A percentile compares a stretch with the other conserved stretches of the same genome.
Conservation (phyloP, 2,888 invertebrate species). For the Heliconius aoede region DNA sequence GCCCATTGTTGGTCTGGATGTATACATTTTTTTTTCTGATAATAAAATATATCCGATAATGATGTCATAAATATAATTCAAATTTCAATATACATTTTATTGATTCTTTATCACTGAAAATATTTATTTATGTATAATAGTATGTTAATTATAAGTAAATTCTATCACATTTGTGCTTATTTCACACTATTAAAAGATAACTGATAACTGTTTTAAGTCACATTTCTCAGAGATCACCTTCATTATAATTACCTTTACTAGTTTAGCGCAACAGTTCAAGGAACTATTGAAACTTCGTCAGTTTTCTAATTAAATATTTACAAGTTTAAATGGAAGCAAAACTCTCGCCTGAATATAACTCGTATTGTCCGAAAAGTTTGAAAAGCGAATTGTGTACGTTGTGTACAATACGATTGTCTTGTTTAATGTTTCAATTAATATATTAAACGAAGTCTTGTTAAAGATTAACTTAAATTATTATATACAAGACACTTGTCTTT, state of each 20-base stretch:
- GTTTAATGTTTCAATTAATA: constrained; percentile 2
- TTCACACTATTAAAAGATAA: background rate
- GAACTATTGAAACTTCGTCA: constrained; percentile 23
- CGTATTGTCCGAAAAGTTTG: constrained; percentile 26
- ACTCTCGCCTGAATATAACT: constrained; percentile 27
- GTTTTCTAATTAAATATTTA: constrained; percentile 27
- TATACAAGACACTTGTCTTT: background rate
- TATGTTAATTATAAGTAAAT: too few species aligned
- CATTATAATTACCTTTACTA: constrained; percentile 49
- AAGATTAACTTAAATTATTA: background rate
- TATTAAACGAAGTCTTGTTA: background rate
- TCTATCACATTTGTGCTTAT: too few species aligned
- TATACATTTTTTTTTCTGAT: too few species aligned
- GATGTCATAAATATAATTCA: too few species aligned
- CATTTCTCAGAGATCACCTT: constrained; percentile 36
- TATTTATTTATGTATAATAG: too few species aligned
- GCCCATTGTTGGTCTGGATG: background rate
- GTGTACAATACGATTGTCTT: constrained; percentile 8
- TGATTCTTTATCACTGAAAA: too few species aligned
- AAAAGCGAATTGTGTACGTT: constrained; percentile 21
- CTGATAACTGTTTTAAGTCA: background rate
- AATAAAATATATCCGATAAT: too few species aligned
- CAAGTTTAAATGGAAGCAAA: constrained; percentile 28
- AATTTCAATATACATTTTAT: too few species aligned
- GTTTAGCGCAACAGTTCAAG: constrained; percentile 18